These are phyloP conservation scores for Anoplius nigerrimus DNA, from an alignment of 2,888 invertebrate genomes.

Conservation along the genomic window DNA sequence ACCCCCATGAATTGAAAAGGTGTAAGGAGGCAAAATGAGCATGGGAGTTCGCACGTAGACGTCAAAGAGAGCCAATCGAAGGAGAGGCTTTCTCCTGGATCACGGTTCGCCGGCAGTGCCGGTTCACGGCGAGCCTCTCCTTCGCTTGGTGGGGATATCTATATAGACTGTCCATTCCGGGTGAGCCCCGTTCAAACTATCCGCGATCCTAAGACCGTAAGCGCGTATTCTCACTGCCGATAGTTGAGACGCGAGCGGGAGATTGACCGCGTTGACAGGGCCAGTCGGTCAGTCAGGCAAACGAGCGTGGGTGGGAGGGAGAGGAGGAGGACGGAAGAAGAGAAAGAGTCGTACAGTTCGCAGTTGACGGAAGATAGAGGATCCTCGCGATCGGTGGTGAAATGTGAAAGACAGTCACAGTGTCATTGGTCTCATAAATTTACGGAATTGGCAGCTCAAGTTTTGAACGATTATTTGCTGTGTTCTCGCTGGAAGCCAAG, in stretches of 20 bases:
- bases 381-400: too few species aligned
- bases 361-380: too few species aligned
- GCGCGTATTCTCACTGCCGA: slow-evolving; percentile 15
- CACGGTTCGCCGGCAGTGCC: slow-evolving; percentile 44
- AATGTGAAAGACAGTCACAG: too few species aligned
- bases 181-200: slow-evolving; percentile 67
- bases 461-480: too few species aligned
- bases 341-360: background rate
- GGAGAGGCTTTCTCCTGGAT: slow-evolving; percentile 65
- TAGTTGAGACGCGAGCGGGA: too few species aligned
- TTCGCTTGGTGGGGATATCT: slow-evolving; percentile 64
- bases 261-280: background rate
- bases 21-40: background rate
- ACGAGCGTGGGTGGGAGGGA: background rate
- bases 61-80: slow-evolving; percentile 45
- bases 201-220: slow-evolving; percentile 56
- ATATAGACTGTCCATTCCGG: slow-evolving; percentile 66
- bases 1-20: too few species aligned
- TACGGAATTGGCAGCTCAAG: too few species aligned
- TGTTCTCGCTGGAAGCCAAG: slow-evolving; percentile 7
- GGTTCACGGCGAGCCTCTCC: slow-evolving; percentile 24
- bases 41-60: background rate
- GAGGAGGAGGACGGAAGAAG: background rate
- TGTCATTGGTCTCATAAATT: background rate
- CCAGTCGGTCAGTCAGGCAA: too few species aligned